Evolutionary conservation across 1,140 invertebrate genomes (phyloP), one percentile per base, ranked within the genome.

Genomic region (Hirudo medicinalis): DNA sequence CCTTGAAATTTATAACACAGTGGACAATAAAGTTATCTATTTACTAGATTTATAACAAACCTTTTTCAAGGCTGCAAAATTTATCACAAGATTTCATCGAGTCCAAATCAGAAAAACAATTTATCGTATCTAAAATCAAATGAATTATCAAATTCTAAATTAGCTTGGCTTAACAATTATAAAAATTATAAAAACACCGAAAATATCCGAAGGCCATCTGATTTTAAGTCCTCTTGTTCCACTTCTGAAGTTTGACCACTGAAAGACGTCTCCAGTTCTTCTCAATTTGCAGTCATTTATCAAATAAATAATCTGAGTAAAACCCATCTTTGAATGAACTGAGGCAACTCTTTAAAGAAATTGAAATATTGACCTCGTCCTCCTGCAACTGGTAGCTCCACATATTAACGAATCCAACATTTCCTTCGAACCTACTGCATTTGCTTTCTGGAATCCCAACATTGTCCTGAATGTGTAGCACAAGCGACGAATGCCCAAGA

Each of bases 181-280:
- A 63, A 13, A 63, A 22, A 63, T 63, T 25, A 32, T 15, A 25
- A n/a, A 22, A 63, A 17, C 74, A 80, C 80, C 74, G 60, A 78
- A 72, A 49, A 81, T 78, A 32, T 78, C 78, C 6, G 82, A 80
- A 2, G 82, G 81, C 82, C 82, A 83, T 53, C 80, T 74, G 74
- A 83, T 77, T 67, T 76, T 77, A 75, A 82, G 77, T 11, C 82
- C 82, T 43, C 81, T 74, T 0, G 81, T 83, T 13, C 81, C 82
- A 53, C 78, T 75, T 20, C 81, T 73, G 69, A 82, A 80, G 71
- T 82, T 79, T 27, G 79, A 78, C 82, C 82, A 83, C 72, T 81
- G 77, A 15, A 82, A 78, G 0, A 77, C 80, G 72, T 80, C 80
- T 49, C 82, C 82, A 74, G 80, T 82, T 67, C 78, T 77, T 76